phyloP scores from a whole-genome alignment of 2,888 invertebrate genomes.

The Phymatocera aterrima region DNA sequence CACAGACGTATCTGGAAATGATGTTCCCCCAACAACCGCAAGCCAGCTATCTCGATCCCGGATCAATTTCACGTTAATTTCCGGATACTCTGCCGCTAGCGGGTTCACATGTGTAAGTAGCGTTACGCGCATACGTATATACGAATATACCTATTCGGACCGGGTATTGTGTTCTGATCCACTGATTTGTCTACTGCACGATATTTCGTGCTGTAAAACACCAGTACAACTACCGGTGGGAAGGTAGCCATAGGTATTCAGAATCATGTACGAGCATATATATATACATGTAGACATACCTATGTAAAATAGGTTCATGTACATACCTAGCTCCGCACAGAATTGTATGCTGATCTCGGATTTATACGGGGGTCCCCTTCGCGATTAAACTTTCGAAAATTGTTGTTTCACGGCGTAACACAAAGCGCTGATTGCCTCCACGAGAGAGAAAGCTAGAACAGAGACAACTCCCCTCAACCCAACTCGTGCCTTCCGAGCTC shows the following conservation, averaged over 20 bases:
- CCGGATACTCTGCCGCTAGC: background rate
- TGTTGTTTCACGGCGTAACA: conserved; percentile 35
- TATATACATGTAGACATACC: background rate
- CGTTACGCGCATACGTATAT: background rate
- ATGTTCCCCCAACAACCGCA: background rate
- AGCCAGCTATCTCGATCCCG: background rate
- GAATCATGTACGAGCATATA: background rate
- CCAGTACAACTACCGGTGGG: background rate
- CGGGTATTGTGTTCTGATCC: background rate
- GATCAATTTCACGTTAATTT: conserved; percentile 21
- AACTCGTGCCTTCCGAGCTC: background rate
- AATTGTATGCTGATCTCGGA: conserved; percentile 9
- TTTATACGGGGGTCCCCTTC: conserved; percentile 19
- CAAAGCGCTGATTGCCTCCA: conserved; percentile 33
- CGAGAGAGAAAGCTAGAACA: too few species aligned
- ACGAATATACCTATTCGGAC: background rate
- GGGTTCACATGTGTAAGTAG: background rate
- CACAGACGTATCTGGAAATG: background rate
- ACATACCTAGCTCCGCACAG: background rate
- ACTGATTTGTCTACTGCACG: conserved; percentile 1
- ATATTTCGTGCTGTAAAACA: background rate
- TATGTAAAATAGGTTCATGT: background rate
- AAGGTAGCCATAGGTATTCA: background rate
- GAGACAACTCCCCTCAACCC: background rate
- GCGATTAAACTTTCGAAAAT: conserved; percentile 40